Evolutionary conservation across 1,140 invertebrate species (phyloP).

Genomic region (Lepidurus packardi): DNA sequence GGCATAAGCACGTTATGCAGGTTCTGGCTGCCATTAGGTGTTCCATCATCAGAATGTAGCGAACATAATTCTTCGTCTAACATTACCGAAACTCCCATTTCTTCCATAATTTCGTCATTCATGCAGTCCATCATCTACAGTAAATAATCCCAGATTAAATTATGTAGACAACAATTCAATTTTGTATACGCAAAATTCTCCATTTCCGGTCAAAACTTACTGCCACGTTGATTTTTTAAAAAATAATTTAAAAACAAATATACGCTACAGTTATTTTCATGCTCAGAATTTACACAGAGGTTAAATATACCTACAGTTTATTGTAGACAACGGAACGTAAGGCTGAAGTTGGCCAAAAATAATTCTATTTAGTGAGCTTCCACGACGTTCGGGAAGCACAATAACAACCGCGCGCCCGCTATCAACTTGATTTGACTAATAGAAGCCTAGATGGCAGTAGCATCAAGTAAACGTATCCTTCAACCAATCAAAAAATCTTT

Average conservation of each 20-base stretch:
- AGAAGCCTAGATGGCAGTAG: neutral
- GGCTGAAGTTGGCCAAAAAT: neutral
- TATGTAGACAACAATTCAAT: neutral
- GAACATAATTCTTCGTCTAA: conserved; percentile 42
- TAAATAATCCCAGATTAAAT: neutral
- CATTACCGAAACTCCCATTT: conserved; percentile 47
- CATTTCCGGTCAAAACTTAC: neutral
- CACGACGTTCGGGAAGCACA: neutral
- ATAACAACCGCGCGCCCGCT: conserved; percentile 16
- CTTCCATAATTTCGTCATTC: conserved; percentile 45
- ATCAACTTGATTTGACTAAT: neutral
- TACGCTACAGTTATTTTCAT: neutral
- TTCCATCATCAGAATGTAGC: neutral
- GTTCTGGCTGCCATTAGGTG: neutral
- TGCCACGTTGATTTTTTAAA: neutral
- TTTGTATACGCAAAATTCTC: neutral
- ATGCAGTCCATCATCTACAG: neutral
- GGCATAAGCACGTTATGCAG: neutral
- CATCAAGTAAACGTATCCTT: too few relatives aligned
- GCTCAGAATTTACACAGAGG: neutral
- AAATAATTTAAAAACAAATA: neutral
- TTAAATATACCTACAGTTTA: neutral
- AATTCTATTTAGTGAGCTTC: neutral
- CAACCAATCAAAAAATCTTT: too few relatives aligned
- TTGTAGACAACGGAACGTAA: neutral